Conservation (phyloP, 2,888 invertebrate genomes). For the Brenthis ino region DNA sequence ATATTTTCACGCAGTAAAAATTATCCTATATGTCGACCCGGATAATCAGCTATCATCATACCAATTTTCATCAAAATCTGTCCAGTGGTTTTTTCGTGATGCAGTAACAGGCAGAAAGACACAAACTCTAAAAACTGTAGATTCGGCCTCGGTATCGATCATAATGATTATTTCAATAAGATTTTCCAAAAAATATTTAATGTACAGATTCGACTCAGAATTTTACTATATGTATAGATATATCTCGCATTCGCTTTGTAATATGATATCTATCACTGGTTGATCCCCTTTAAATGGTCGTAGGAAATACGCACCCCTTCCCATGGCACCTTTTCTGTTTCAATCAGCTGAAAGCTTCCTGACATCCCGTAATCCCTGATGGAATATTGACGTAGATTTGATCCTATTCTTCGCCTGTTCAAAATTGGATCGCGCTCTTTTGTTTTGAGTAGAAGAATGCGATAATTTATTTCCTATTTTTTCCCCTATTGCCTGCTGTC, state of each 20-base stretch:
- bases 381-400: conserved; percentile 22
- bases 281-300: conserved; percentile 1
- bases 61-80: no score
- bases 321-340: conserved; percentile 55
- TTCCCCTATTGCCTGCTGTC: background rate
- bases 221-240: no score
- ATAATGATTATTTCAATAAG: no score
- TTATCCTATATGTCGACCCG: no score
- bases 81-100: no score
- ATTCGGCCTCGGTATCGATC: no score
- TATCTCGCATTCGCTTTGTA: background rate
- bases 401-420: conserved; percentile 1
- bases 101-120: no score
- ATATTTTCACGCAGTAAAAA: no score
- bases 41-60: no score
- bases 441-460: background rate
- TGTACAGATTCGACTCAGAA: no score
- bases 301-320: conserved; percentile 33
- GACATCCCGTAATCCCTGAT: conserved; percentile 38
- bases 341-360: conserved; percentile 68
- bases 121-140: no score
- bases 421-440: background rate
- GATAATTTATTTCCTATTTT: background rate
- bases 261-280: background rate
- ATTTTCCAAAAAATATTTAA: no score